Evolutionary conservation across 2,888 invertebrate species (phyloP).

Genomic region (Scelioninae gen. 1): DNA sequence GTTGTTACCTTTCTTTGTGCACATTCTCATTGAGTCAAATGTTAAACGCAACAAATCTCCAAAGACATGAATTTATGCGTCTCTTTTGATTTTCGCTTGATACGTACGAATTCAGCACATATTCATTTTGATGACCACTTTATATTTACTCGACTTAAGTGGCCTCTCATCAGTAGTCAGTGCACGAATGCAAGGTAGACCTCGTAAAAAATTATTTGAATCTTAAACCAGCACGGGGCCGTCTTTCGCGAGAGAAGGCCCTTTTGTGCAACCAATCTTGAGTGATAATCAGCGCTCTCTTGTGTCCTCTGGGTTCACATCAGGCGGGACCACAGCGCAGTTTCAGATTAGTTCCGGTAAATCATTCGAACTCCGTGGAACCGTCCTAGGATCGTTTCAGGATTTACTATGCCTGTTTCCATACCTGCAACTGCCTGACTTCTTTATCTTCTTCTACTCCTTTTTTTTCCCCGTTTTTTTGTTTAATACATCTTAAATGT

Average conservation of each 20-base stretch:
- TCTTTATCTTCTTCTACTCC: slow-evolving; percentile 70
- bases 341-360: slow-evolving; percentile 82
- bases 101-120: slow-evolving; percentile 66
- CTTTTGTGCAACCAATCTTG: slow-evolving; percentile 81
- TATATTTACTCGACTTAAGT: slow-evolving; percentile 62
- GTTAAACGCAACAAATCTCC: slow-evolving; percentile 50
- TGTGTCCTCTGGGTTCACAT: slow-evolving; percentile 77
- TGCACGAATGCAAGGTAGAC: slow-evolving; percentile 75
- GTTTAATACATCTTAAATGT: slow-evolving; percentile 77
- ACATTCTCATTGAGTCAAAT: slow-evolving; percentile 44
- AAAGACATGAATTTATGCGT: slow-evolving; percentile 65
- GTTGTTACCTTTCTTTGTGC: slow-evolving; percentile 39
- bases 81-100: slow-evolving; percentile 68
- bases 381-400: slow-evolving; percentile 76
- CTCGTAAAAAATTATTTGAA: no score
- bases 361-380: slow-evolving; percentile 81
- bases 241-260: slow-evolving; percentile 73
- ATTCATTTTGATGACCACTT: slow-evolving; percentile 68
- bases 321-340: slow-evolving; percentile 77
- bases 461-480: slow-evolving; percentile 75
- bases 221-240: slow-evolving; percentile 77
- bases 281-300: slow-evolving; percentile 83
- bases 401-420: slow-evolving; percentile 80
- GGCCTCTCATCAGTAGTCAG: slow-evolving; percentile 75
- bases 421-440: slow-evolving; percentile 73